A percentile compares a stretch with the other conserved stretches of the same genome.
These are phyloP conservation scores for Phyllotis vaccarum DNA, from an alignment of 2,797 vertebrate species.

Conservation along the genomic window DNA sequence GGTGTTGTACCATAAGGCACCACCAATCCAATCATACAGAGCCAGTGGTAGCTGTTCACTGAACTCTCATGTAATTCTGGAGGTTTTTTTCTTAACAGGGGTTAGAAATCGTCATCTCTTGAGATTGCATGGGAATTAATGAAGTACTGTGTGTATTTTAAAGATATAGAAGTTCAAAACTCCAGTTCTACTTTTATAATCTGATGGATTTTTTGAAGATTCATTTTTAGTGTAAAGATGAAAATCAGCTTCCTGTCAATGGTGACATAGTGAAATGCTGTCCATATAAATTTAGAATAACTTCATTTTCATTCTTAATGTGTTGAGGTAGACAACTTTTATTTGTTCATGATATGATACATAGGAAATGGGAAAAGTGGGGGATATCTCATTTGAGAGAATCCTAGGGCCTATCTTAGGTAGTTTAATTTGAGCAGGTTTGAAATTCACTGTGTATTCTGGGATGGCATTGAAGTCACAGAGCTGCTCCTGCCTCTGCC, in stretches of 20 bases:
- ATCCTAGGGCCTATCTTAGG: neutral
- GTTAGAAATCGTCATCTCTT: neutral
- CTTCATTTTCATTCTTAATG: neutral
- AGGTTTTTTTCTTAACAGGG: slow-evolving; percentile 3
- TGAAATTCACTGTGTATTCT: neutral
- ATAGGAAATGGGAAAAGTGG: neutral
- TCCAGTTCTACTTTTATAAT: neutral
- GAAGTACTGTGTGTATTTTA: neutral
- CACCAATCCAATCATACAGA: neutral
- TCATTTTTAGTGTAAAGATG: neutral
- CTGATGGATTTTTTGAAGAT: slow-evolving; percentile 39
- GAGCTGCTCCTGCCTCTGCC: no score
- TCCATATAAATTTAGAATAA: neutral
- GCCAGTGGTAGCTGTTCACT: neutral
- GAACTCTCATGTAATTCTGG: neutral
- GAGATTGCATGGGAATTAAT: slow-evolving; percentile 24
- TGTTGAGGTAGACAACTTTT: neutral
- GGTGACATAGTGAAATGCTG: neutral
- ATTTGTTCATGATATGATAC: neutral
- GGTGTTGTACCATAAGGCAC: neutral
- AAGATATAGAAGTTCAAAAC: neutral
- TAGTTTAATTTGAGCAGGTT: no score
- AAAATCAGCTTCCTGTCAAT: neutral
- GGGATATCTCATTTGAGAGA: neutral
- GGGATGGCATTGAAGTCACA: no score